Percentiles rank a stretch among this genome's conserved stretches.
Evolutionary conservation across 2,113 vertebrate species (phyloP).

Genomic region (Halichoerus grypus): DNA sequence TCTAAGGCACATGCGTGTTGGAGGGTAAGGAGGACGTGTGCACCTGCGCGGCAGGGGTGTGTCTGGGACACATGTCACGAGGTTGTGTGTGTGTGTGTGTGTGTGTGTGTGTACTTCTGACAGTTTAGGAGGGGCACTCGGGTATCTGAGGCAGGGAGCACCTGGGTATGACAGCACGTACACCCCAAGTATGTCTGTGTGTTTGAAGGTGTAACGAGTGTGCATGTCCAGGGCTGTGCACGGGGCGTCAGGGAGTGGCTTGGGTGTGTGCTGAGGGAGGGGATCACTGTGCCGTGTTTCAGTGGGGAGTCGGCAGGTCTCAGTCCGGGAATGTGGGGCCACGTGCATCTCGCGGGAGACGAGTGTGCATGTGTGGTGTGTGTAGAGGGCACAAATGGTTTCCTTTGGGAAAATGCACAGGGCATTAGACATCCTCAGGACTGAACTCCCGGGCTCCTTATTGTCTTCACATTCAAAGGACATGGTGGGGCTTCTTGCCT

Average conservation of each 20-base stretch:
- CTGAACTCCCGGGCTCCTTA: background rate
- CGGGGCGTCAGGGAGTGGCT: background rate
- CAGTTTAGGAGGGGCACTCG: background rate
- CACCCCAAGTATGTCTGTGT: background rate
- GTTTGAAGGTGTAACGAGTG: fast-evolving
- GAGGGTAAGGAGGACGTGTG: background rate
- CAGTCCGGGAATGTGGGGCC: background rate
- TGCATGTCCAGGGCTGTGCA: background rate
- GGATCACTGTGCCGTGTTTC: background rate
- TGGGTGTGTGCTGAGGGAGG: background rate
- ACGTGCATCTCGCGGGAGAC: background rate
- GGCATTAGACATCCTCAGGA: background rate
- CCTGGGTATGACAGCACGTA: fast-evolving
- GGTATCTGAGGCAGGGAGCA: background rate
- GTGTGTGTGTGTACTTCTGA: background rate
- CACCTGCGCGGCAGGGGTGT: fast-evolving
- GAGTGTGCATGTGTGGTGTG: no score
- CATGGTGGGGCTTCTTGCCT: background rate
- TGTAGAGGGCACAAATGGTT: background rate
- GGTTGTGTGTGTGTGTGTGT: no score
- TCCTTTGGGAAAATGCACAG: background rate
- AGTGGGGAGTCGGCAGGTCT: background rate
- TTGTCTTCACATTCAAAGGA: background rate
- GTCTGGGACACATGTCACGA: background rate
- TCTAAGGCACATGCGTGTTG: fast-evolving